These are phyloP conservation scores for Otis tarda DNA, from an alignment of 2,113 vertebrate genomes.

Conservation along the genomic window DNA sequence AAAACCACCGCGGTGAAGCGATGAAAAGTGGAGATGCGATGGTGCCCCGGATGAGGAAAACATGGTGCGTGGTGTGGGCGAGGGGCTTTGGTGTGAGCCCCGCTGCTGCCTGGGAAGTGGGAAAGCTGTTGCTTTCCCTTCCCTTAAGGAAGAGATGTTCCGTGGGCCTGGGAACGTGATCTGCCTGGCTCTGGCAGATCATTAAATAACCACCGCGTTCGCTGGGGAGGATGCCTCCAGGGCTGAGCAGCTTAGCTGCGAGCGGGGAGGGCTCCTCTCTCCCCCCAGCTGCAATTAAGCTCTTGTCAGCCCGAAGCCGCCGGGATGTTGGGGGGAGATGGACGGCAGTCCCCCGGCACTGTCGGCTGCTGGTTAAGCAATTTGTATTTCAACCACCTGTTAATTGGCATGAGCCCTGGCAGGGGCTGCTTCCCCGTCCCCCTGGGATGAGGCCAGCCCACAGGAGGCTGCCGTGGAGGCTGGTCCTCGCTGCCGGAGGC, in stretches of 20 bases:
- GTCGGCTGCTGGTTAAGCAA: neutral
- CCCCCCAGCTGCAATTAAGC: slow-evolving; percentile 18
- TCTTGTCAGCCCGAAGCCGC: neutral
- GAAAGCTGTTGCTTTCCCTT: neutral
- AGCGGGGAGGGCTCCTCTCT: neutral
- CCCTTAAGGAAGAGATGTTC: neutral
- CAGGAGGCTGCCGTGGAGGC: neutral
- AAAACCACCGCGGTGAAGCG: rapidly evolving
- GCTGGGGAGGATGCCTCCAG: neutral
- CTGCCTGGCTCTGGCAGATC: neutral
- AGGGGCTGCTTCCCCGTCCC: neutral
- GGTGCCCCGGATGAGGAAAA: neutral
- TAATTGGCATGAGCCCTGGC: neutral
- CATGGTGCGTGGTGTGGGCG: rapidly evolving
- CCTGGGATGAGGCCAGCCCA: neutral
- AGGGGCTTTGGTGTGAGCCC: neutral
- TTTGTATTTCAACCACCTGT: slow-evolving; percentile 13
- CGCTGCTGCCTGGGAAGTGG: rapidly evolving
- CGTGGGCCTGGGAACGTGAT: neutral
- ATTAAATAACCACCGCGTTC: neutral
- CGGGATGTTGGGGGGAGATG: neutral
- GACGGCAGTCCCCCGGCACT: neutral
- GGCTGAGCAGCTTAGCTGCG: neutral
- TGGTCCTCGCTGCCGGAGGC: rapidly evolving
- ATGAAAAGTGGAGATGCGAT: rapidly evolving